Conservation (phyloP, 2,888 invertebrate species). For the Spodoptera exigua region DNA sequence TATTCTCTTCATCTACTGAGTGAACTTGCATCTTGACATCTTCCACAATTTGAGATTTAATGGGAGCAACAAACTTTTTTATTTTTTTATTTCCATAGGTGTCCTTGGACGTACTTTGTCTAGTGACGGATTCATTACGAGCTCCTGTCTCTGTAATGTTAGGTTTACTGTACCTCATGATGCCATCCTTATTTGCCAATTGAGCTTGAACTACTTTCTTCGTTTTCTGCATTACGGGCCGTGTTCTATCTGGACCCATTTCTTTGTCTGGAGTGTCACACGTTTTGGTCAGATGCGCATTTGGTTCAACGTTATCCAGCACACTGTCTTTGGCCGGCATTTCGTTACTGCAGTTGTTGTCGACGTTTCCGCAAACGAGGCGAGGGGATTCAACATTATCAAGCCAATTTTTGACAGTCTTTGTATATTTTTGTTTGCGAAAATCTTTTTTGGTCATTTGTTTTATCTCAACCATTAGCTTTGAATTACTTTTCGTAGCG, state of each 20-base stretch:
- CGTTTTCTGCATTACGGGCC: conserved; percentile 26
- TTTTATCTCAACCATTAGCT: not conserved
- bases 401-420: conserved; percentile 78
- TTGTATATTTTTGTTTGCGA: conserved; percentile 74
- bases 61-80: conserved; percentile 76
- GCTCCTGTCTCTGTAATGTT: conserved; percentile 25
- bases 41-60: conserved; percentile 74
- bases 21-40: conserved; percentile 66
- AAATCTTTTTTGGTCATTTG: conserved; percentile 43
- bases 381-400: conserved; percentile 61
- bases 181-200: conserved; percentile 77
- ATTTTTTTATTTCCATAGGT: conserved; percentile 63
- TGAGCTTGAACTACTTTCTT: conserved; percentile 76
- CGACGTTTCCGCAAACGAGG: conserved; percentile 38
- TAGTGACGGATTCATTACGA: not conserved
- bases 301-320: conserved; percentile 11
- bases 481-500: not conserved
- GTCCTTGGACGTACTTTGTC: conserved; percentile 19
- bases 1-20: conserved; percentile 59
- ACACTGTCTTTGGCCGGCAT: not conserved
- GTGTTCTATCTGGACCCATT: conserved; percentile 30
- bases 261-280: conserved; percentile 1
- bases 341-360: conserved; percentile 11
- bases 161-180: conserved; percentile 80
- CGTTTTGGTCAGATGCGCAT: not conserved